Conservation (phyloP, 2,888 invertebrate species). For the Scaptomyza polygonia region DNA sequence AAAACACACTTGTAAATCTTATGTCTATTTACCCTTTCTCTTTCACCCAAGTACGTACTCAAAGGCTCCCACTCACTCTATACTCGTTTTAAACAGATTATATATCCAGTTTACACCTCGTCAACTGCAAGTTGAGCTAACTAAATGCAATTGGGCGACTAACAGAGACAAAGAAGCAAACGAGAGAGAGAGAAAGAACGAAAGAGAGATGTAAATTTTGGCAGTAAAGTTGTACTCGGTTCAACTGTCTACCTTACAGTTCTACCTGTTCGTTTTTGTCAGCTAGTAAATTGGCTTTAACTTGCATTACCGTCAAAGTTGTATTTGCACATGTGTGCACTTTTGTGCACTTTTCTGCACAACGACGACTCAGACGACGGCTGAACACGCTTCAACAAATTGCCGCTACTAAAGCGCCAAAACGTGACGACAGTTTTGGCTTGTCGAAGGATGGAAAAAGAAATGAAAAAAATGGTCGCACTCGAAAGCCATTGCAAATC, state of each 20-base stretch:
- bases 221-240: not conserved
- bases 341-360: too few relatives aligned
- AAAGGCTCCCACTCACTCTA: not conserved
- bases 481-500: constrained; percentile 31
- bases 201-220: not conserved
- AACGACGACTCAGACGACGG: constrained; percentile 25
- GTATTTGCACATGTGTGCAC: constrained; percentile 77
- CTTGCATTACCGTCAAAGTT: constrained; percentile 76
- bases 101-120: constrained; percentile 64
- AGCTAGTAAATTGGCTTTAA: constrained; percentile 75
- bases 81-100: constrained; percentile 29
- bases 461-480: not conserved
- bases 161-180: not conserved
- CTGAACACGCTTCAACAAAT: constrained; percentile 64
- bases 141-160: constrained; percentile 52
- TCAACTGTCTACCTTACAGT: not conserved
- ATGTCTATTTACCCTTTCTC: too few relatives aligned
- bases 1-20: not conserved
- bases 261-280: constrained; percentile 19
- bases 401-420: constrained; percentile 72
- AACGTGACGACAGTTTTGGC: constrained; percentile 65
- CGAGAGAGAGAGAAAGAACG: not conserved
- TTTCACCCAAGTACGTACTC: not conserved
- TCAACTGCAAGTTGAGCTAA: constrained; percentile 56
- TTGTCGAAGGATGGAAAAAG: not conserved